Conservation (phyloP, 2,888 invertebrate genomes). For the Gasteruption jaculator region DNA sequence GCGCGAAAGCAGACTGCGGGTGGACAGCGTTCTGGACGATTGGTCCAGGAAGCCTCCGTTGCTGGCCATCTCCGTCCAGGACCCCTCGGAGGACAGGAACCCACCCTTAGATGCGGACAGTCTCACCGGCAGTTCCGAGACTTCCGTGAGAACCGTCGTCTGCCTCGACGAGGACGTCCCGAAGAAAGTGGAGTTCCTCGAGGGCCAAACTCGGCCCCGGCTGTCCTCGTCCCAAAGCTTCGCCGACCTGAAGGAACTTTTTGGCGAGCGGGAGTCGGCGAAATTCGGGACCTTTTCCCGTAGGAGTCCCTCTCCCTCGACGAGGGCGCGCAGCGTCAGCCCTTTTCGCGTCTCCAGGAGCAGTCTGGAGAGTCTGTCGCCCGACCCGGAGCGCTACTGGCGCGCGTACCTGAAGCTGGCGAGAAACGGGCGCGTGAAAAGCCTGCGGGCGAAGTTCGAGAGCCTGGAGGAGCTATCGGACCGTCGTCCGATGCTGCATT, state of each 20-base stretch:
- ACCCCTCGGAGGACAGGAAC: no score
- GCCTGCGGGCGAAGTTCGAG: slow-evolving; percentile 76
- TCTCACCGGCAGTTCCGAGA: slow-evolving; percentile 62
- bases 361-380: slow-evolving; percentile 69
- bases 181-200: slow-evolving; percentile 77
- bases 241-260: slow-evolving; percentile 75
- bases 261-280: slow-evolving; percentile 67
- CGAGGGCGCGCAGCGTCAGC: slow-evolving; percentile 46
- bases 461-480: slow-evolving; percentile 56
- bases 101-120: slow-evolving; percentile 66
- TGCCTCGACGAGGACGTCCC: slow-evolving; percentile 62
- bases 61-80: slow-evolving; percentile 19
- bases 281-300: slow-evolving; percentile 58
- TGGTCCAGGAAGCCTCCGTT: slow-evolving; percentile 51
- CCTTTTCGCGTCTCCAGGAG: slow-evolving; percentile 52
- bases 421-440: slow-evolving; percentile 73
- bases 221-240: slow-evolving; percentile 64
- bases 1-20: slow-evolving; percentile 38
- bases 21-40: slow-evolving; percentile 49
- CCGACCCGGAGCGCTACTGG: slow-evolving; percentile 68
- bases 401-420: slow-evolving; percentile 67
- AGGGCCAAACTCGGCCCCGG: slow-evolving; percentile 47
- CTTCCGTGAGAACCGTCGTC: slow-evolving; percentile 68
- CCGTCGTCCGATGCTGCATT: slow-evolving; percentile 33
- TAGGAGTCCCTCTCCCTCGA: slow-evolving; percentile 38